Percentiles rank a stretch among this genome's conserved stretches.
These are phyloP conservation scores for Troides aeacus DNA, from an alignment of 2,888 invertebrate species.

Conservation along the genomic window DNA sequence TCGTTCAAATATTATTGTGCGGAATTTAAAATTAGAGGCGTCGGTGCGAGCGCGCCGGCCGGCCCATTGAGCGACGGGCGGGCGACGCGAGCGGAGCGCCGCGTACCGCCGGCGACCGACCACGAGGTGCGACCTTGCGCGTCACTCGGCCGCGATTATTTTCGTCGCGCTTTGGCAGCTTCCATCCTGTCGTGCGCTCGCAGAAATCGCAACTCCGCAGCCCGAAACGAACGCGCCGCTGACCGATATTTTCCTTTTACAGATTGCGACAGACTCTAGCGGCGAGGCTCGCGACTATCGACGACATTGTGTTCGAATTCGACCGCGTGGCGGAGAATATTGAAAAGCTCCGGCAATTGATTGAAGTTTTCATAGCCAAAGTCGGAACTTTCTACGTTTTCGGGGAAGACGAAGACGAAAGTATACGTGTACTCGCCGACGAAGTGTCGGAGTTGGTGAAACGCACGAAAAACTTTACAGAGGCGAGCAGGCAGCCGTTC, in stretches of 20 bases:
- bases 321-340: constrained; percentile 86
- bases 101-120: constrained; percentile 71
- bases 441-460: constrained; percentile 80
- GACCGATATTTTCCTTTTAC: constrained; percentile 57
- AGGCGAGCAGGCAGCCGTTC: constrained; percentile 82
- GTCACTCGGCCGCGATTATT: constrained; percentile 71
- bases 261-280: constrained; percentile 90
- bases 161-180: constrained; percentile 77
- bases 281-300: constrained; percentile 87
- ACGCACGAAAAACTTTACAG: constrained; percentile 80
- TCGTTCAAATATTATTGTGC: constrained; percentile 71
- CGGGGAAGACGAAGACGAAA: constrained; percentile 84
- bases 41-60: constrained; percentile 61
- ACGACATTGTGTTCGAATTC: constrained; percentile 87
- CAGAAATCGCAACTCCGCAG: constrained; percentile 49
- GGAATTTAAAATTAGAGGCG: constrained; percentile 73
- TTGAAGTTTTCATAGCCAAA: constrained; percentile 84
- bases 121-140: constrained; percentile 76
- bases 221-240: constrained; percentile 44
- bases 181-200: constrained; percentile 51
- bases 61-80: constrained; percentile 78
- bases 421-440: constrained; percentile 79
- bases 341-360: constrained; percentile 83
- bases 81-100: constrained; percentile 75
- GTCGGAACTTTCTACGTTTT: constrained; percentile 88